Evolutionary conservation across 2,113 vertebrate species (phyloP), one percentile per base, ranked within the genome.

Genomic region (Procavia capensis): DNA sequence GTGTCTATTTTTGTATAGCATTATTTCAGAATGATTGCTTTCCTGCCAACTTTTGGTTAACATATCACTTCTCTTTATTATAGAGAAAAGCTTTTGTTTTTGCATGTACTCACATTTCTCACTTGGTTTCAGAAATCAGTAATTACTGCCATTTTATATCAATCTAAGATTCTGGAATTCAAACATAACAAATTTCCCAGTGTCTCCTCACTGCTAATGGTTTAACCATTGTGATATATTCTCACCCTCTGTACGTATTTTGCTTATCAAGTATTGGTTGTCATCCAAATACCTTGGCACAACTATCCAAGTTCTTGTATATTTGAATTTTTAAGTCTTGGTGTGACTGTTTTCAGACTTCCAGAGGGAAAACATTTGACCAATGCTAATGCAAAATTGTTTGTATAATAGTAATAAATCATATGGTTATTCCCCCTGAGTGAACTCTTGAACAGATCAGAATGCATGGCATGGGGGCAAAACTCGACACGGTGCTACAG

Each of bases 401-500:
- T 31, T 84, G 57, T 79, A 68, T 87, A 72, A 79, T 27, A 50
- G 45, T 61, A 85, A 90, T 90, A 86, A 94, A 50, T 54, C 34
- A 72, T 70, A n/a, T 85, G 31, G 20, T 78, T 85, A 85, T 74
- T 86, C 54, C 10, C 72, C 80, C 22, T 91, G 27, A 80, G 82
- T 86, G n/a, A 81, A 74, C 74, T 80, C 31, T 75, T 90, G 79
- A 90, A 50, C 34, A 88, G 39, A 47, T 79, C 6, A 22, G 39
- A 54, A 86, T 72, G 36, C 24, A 74, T 3, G 80, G 29, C 41
- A 74, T 80, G 54, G 50, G 17, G 50, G 1, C 4, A 16, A 13
- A 54, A 16, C 50, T n/a, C 50, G 17, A 54, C 50, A 54, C 17
- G 50, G 50, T 54, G 50, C 50, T 16, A 54, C 3, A 54, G 50